phyloP scores from a whole-genome alignment of 1,140 invertebrate genomes.

The Archivesica marissinica region DNA sequence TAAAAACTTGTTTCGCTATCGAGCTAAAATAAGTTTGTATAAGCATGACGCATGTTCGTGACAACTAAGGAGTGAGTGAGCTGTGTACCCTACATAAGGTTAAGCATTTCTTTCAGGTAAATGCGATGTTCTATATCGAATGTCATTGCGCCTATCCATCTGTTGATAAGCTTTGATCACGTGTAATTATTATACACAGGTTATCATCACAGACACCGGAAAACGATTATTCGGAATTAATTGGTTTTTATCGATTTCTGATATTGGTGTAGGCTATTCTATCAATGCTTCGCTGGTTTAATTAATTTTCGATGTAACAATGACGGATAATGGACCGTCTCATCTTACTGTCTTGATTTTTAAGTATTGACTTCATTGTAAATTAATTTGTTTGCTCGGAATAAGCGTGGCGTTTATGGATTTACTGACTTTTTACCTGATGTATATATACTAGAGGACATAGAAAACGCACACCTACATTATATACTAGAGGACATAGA shows the following conservation, averaged over 20 bases:
- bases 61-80: neutral
- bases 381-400: too few relatives aligned
- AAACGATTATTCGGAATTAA: conserved; percentile 52
- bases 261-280: neutral
- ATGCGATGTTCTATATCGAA: neutral
- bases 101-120: neutral
- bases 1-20: too few relatives aligned
- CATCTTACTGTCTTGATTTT: conserved; percentile 10
- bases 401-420: too few relatives aligned
- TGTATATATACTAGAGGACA: too few relatives aligned
- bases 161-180: conserved; percentile 24
- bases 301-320: conserved; percentile 49
- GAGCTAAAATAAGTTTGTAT: too few relatives aligned
- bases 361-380: too few relatives aligned
- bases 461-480: too few relatives aligned
- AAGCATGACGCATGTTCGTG: too few relatives aligned
- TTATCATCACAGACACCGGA: conserved; percentile 33
- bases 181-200: conserved; percentile 37
- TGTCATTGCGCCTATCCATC: neutral
- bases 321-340: conserved; percentile 18
- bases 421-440: too few relatives aligned
- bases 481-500: too few relatives aligned
- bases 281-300: neutral
- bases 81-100: neutral
- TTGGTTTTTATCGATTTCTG: conserved; percentile 47